Conservation (phyloP, 1,140 invertebrate species). For the Hycleus cichorii region DNA sequence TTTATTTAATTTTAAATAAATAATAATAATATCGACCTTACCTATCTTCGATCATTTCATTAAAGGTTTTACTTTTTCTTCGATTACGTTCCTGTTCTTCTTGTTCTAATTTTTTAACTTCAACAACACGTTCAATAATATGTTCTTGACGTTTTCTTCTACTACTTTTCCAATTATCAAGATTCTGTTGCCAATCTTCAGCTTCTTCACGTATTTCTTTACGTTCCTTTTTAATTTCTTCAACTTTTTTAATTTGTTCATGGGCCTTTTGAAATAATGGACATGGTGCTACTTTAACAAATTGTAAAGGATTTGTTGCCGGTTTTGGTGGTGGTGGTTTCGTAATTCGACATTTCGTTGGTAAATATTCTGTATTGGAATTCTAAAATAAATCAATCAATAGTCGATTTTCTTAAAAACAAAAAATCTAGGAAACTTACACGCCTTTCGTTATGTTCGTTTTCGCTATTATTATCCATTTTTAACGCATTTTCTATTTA, state of each 20-base stretch:
- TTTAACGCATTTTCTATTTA: not conserved
- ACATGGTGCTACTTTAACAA: conserved; percentile 79
- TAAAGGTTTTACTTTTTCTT: conserved; percentile 83
- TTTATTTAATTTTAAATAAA: not conserved
- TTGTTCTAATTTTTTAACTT: conserved; percentile 77
- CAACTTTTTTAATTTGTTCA: conserved; percentile 76
- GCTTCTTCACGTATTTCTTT: conserved; percentile 69
- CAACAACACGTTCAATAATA: conserved; percentile 80
- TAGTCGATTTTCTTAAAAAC: no score
- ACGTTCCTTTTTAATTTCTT: conserved; percentile 73
- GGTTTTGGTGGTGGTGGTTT: conserved; percentile 62
- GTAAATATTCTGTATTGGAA: conserved; percentile 38
- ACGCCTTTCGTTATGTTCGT: conserved; percentile 6
- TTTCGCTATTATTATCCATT: conserved; percentile 13
- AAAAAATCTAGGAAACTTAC: not conserved
- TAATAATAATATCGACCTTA: conserved; percentile 31
- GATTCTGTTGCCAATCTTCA: conserved; percentile 92
- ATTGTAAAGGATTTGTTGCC: conserved; percentile 79
- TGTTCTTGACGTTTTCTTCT: conserved; percentile 83
- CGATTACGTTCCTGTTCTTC: conserved; percentile 63
- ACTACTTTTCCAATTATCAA: conserved; percentile 90
- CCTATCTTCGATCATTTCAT: conserved; percentile 89
- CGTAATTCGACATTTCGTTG: conserved; percentile 40
- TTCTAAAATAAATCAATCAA: conserved; percentile 21
- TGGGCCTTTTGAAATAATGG: conserved; percentile 75